Base-by-base conservation (phyloP, 2,888 invertebrate species). In the Catonia carolina region DNA sequence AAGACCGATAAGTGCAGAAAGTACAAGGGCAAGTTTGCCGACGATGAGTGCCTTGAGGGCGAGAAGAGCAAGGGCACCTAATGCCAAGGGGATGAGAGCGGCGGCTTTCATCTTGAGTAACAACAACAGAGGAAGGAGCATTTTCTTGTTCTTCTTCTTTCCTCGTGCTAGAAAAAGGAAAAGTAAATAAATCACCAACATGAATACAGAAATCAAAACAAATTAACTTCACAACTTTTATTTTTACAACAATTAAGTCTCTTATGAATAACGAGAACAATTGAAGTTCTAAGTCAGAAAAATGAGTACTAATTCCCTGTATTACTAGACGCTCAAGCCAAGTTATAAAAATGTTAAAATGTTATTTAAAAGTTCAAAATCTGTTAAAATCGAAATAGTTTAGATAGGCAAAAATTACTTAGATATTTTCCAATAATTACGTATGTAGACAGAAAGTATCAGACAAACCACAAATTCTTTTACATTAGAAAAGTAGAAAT, bases 1-100 rank as follows among this genome's bases (percentile, higher is more conserved):
- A 53, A 90, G 74, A 0, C 86, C 89, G 59, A 90, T 81, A 60
- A 89, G 78, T 58, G 81, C 82, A 52, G 88, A 83, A 62, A 90
- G 81, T 55, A 89, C 76, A 18, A 91, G 77, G 2, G 90, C 89
- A 60, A 90, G 82, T 77, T 91, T 91, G 67, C 88, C 89, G 65
- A 90, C 79, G 68, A 89, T 75, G 64, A 91, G 78, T 61, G 90
- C 90, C 78, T 91, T 90, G 78, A 90, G 81, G 39, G 89, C 88
- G 45, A 89, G 78, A 61, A 90, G 77, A 54, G 88, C 89, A 67
- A 90, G 81, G 65, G 77, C 79, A 64, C 85, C 90, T 57, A 90
- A 79, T 67, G 85, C 83, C 64, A 90, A 74, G 27, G 89, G 89
- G 66, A 88, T 82, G 62, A 90, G 77, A 27, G 85, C 83, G 63